Conservation (phyloP, 1,140 invertebrate species). For the Trypoxylus dichotomus region DNA sequence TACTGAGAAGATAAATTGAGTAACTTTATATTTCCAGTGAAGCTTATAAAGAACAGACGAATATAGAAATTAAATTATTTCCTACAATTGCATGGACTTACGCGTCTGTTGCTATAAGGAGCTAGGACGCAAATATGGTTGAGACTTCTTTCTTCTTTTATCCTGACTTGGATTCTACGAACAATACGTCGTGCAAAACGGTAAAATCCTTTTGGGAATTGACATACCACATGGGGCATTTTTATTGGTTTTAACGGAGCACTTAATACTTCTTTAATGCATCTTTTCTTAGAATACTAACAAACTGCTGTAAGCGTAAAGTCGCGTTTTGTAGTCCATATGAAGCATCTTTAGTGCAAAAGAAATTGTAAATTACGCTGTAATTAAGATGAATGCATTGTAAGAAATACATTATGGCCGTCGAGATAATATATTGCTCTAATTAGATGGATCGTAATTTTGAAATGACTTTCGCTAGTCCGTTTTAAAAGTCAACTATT, state of each 20-base stretch:
- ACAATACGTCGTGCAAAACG: neutral
- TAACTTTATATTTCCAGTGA: slow-evolving; percentile 5
- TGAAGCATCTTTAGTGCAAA: no score
- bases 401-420: no score
- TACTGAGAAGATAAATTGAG: neutral
- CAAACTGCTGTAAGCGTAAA: neutral
- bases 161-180: neutral
- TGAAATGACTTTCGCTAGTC: no score
- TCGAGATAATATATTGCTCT: no score
- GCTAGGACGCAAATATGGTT: neutral
- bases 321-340: neutral
- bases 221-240: neutral
- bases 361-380: no score
- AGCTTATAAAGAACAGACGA: neutral
- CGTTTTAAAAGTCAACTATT: no score
- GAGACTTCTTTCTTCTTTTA: neutral
- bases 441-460: no score
- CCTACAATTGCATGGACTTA: neutral
- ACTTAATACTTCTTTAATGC: neutral
- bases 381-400: no score
- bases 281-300: neutral
- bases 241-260: neutral
- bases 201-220: neutral
- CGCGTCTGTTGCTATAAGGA: neutral
- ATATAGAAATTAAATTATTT: slow-evolving; percentile 22